phyloP scores from a whole-genome alignment of 2,888 invertebrate species.

The Stenurella melanura region DNA sequence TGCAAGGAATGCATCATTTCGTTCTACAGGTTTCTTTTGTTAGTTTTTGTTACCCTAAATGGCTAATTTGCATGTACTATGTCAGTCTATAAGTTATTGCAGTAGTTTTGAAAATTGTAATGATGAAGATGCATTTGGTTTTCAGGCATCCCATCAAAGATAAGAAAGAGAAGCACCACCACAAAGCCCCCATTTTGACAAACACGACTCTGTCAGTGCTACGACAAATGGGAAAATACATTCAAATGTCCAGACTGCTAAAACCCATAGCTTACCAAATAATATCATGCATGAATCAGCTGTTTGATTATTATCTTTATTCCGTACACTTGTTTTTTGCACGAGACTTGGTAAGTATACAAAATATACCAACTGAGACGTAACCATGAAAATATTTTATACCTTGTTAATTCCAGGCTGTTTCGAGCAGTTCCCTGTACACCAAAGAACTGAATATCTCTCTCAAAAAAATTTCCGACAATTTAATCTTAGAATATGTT shows the following conservation, averaged over 20 bases:
- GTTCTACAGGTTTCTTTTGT: too few relatives aligned
- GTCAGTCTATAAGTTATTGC: too few relatives aligned
- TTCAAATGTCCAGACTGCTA: constrained; percentile 93
- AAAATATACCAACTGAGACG: neutral
- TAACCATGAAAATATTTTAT: neutral
- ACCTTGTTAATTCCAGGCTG: constrained; percentile 70
- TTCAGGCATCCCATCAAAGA: constrained; percentile 48
- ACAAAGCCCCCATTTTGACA: constrained; percentile 82
- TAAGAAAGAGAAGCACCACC: constrained; percentile 66
- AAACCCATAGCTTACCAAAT: constrained; percentile 94
- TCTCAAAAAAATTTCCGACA: constrained; percentile 86
- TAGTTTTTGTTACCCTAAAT: too few relatives aligned
- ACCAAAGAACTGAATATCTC: constrained; percentile 83
- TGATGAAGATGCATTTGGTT: too few relatives aligned
- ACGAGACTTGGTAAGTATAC: constrained; percentile 79
- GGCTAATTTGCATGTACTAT: too few relatives aligned
- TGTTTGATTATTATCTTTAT: constrained; percentile 95
- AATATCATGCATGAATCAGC: constrained; percentile 91
- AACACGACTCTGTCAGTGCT: constrained; percentile 94
- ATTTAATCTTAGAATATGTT: constrained; percentile 76
- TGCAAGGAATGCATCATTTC: too few relatives aligned
- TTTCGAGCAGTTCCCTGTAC: constrained; percentile 76
- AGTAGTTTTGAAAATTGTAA: too few relatives aligned
- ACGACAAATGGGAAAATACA: constrained; percentile 91
- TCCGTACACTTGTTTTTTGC: constrained; percentile 92